phyloP scores from a whole-genome alignment of 2,113 vertebrate species.

The Tachysurus fulvidraco region DNA sequence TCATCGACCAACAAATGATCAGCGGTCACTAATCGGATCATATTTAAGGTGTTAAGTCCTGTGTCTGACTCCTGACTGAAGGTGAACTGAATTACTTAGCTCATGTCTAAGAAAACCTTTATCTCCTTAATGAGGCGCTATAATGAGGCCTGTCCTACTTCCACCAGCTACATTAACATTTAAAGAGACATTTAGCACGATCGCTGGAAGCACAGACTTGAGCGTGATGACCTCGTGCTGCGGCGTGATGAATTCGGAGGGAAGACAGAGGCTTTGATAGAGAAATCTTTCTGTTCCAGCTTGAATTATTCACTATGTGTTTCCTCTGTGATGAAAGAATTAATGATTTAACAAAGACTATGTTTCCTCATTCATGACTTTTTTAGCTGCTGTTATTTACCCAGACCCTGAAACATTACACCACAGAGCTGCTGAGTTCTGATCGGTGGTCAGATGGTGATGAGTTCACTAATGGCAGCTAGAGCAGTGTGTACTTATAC shows the following conservation, averaged over 20 bases:
- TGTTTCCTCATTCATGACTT: neutral
- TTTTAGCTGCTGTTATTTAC: neutral
- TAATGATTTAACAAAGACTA: constrained; percentile 21
- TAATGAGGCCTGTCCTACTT: constrained; percentile 40
- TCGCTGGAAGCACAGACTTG: constrained; percentile 28
- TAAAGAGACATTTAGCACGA: constrained; percentile 45
- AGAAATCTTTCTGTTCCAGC: constrained; percentile 20
- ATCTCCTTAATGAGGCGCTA: constrained; percentile 31
- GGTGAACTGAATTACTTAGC: neutral
- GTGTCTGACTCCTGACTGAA: neutral
- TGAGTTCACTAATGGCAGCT: neutral
- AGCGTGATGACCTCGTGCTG: neutral
- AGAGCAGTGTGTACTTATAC: too few relatives aligned
- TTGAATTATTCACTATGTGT: constrained; percentile 32
- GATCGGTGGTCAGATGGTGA: neutral
- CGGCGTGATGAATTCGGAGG: constrained; percentile 22
- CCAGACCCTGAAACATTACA: neutral
- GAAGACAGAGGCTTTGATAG: constrained; percentile 27
- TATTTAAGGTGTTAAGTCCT: neutral
- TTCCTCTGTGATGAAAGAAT: constrained; percentile 6
- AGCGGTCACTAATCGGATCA: neutral
- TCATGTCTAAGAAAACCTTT: constrained; percentile 17
- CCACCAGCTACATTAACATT: constrained; percentile 46
- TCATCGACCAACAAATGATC: neutral
- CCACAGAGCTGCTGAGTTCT: neutral